Base-by-base conservation (phyloP, 2,797 vertebrate species). In the Eulemur rubriventer region DNA sequence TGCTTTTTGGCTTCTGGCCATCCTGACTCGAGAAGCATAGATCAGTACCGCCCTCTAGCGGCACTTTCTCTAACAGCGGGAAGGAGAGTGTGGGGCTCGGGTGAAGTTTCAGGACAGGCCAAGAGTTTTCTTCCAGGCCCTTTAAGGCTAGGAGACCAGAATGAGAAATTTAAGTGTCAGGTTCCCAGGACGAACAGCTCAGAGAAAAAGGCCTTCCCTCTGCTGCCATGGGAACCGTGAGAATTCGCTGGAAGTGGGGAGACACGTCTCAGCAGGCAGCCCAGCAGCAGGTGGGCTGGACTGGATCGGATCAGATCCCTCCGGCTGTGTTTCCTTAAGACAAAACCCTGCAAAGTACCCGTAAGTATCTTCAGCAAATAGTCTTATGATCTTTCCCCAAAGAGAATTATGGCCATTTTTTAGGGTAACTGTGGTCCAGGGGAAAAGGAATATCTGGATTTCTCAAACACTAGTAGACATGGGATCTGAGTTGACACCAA, bases 11-110 rank as follows among this genome's bases (percentile, higher is more conserved):
- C 0, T 5, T 17, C 13, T 9, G 8, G 38, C 6, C 46, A 4
- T 0, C 0, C 1, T 1, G 30, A 33, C 61, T n/a, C 50, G 43
- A 84, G n/a, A 95, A 92, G 67, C 7, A 16, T 48, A 38, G 86
- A 2, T 50, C 69, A 67, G 95, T 38, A n/a, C 13, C 26, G 22
- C 91, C 93, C 96, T 95, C 98, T 98, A 72, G 97, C 4, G 97
- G 72, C 30, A 41, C 1, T 22, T 35, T 85, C 38, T 75, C 90
- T 82, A 82, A 94, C 76, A 89, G 67, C 88, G 11, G 72, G 10
- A 30, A 38, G 14, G 10, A 9, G 13, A 6, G 28, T 2, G 16
- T 28, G 3, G 73, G 16, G 17, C 18, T 43, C 13, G 12, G 1
- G 10, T 48, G 65, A 55, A 61, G 2, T 46, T 61, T 92, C 6